Percentiles rank a stretch among this genome's conserved stretches.
Conservation (phyloP, 2,888 invertebrate species). For the Platypus cylindrus region DNA sequence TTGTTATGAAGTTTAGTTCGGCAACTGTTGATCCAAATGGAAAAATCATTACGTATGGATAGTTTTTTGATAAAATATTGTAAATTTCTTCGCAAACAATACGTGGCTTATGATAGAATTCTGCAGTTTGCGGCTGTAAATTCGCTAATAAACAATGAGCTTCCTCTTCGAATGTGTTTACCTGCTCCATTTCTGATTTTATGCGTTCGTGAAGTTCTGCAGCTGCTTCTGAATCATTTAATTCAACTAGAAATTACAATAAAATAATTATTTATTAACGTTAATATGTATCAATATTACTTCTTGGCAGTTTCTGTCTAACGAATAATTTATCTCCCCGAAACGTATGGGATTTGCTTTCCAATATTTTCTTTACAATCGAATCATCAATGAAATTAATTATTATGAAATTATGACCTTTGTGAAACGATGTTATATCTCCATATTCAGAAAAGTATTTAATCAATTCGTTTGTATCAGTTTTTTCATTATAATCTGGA, state of each 20-base stretch:
- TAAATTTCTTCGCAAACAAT: slow-evolving; percentile 38
- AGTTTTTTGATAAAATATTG: slow-evolving; percentile 29
- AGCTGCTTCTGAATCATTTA: slow-evolving; percentile 9
- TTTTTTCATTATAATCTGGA: slow-evolving; percentile 18
- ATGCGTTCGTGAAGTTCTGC: slow-evolving; percentile 15
- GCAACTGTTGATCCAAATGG: slow-evolving; percentile 66
- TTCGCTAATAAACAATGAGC: slow-evolving; percentile 29
- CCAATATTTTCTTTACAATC: slow-evolving; percentile 20
- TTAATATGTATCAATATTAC: slow-evolving; percentile 6
- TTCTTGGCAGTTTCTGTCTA: slow-evolving; percentile 11
- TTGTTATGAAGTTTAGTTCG: slow-evolving; percentile 53
- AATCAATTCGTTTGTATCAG: slow-evolving; percentile 21
- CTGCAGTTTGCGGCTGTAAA: slow-evolving; percentile 31
- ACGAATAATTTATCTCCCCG: slow-evolving; percentile 14
- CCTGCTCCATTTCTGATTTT: slow-evolving; percentile 15
- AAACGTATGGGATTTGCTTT: slow-evolving; percentile 16
- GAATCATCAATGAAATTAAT: slow-evolving; percentile 22
- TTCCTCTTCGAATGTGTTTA: slow-evolving; percentile 35
- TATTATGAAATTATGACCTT: slow-evolving; percentile 22
- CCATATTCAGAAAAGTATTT: slow-evolving; percentile 27
- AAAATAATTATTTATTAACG: too few relatives aligned
- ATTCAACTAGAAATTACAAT: slow-evolving; percentile 7
- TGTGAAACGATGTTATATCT: slow-evolving; percentile 17
- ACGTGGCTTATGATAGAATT: slow-evolving; percentile 25
- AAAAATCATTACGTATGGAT: slow-evolving; percentile 36